phyloP scores from a whole-genome alignment of 2,113 vertebrate species.

The Myocastor coypus region DNA sequence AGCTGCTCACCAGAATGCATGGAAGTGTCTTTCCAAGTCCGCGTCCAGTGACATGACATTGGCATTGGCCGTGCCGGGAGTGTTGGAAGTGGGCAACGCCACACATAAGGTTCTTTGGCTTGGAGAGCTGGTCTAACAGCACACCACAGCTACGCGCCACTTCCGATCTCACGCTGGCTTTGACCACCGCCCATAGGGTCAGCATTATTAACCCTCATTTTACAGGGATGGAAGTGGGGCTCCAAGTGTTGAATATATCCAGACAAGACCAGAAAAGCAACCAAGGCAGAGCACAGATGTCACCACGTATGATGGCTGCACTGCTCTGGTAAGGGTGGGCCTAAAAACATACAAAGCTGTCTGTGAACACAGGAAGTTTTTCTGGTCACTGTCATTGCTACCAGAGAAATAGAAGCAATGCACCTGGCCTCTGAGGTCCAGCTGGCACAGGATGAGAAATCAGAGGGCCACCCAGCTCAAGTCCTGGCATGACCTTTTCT shows the following conservation, averaged over 20 bases:
- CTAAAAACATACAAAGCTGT: not conserved
- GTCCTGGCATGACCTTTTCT: not conserved
- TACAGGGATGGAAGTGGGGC: not conserved
- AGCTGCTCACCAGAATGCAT: not conserved
- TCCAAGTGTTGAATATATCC: not conserved
- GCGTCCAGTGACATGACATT: not conserved
- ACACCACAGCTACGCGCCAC: fast-evolving
- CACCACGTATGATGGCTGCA: not conserved
- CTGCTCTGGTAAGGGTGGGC: not conserved
- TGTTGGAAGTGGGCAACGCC: not conserved
- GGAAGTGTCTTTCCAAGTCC: not conserved
- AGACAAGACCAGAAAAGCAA: not conserved
- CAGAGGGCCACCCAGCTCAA: not conserved
- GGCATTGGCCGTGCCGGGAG: not conserved
- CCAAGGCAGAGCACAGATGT: not conserved
- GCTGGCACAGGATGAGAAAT: not conserved
- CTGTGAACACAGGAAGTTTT: not conserved
- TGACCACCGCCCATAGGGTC: not conserved
- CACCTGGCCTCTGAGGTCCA: not conserved
- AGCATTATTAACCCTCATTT: not conserved
- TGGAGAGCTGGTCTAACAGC: not conserved
- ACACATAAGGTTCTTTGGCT: not conserved
- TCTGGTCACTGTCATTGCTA: not conserved
- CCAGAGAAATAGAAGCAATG: not conserved
- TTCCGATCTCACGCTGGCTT: not conserved